phyloP scores from a whole-genome alignment of 2,888 invertebrate genomes.

The Metalampra italica region DNA sequence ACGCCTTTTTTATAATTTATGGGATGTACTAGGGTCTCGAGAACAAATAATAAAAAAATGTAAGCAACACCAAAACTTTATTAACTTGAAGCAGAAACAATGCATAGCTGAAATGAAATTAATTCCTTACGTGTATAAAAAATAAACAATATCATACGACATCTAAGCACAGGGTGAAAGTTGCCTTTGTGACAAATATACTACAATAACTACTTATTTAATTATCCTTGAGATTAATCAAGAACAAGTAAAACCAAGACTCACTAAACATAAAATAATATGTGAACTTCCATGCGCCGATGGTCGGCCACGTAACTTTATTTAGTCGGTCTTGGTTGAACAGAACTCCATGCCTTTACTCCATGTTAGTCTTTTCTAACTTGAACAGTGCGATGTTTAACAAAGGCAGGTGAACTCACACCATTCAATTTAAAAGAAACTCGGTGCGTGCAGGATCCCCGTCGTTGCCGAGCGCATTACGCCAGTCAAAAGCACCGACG shows the following conservation, averaged over 20 bases:
- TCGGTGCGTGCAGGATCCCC: slow-evolving; percentile 68
- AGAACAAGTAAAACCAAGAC: slow-evolving; percentile 77
- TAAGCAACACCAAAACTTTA: slow-evolving; percentile 69
- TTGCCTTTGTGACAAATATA: slow-evolving; percentile 24
- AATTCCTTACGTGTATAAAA: slow-evolving; percentile 23
- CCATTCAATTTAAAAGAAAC: slow-evolving; percentile 78
- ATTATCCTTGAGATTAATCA: slow-evolving; percentile 47
- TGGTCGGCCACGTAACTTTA: slow-evolving; percentile 53
- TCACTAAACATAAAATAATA: slow-evolving; percentile 75
- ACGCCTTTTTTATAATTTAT: no score
- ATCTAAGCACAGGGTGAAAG: slow-evolving; percentile 29
- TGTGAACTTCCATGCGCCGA: slow-evolving; percentile 46
- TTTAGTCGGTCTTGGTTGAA: slow-evolving; percentile 80
- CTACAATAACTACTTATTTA: slow-evolving; percentile 18
- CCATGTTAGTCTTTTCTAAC: slow-evolving; percentile 73
- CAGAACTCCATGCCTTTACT: slow-evolving; percentile 77
- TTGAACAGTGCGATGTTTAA: slow-evolving; percentile 74
- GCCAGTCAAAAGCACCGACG: slow-evolving; percentile 43
- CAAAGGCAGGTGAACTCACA: slow-evolving; percentile 69
- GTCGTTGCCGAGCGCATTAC: slow-evolving; percentile 37
- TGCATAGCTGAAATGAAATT: slow-evolving; percentile 47
- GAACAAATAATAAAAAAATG: slow-evolving; percentile 17
- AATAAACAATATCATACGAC: slow-evolving; percentile 24
- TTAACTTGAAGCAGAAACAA: slow-evolving; percentile 60
- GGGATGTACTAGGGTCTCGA: not conserved